These are phyloP conservation scores for Micronycteris hirsuta DNA, from an alignment of 2,113 vertebrate genomes.

Conservation along the genomic window DNA sequence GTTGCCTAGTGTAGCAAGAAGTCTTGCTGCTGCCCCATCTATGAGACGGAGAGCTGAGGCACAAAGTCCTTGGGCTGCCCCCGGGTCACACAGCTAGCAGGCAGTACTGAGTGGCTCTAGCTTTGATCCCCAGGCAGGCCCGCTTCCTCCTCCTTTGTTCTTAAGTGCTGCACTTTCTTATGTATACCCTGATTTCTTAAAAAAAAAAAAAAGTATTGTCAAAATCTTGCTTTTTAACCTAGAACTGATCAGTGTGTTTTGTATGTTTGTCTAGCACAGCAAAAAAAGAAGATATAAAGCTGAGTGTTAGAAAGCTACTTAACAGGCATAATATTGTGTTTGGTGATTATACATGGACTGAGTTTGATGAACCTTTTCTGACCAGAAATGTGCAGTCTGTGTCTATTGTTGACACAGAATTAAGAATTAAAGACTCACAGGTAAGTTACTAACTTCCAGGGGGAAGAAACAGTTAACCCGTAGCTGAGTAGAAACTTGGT, in stretches of 20 bases:
- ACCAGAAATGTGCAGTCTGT: constrained; percentile 89
- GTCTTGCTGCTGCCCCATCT: neutral
- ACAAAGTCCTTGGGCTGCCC: neutral
- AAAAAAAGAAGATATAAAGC: constrained; percentile 86
- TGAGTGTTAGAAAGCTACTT: constrained; percentile 85
- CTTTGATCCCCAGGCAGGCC: too few species aligned
- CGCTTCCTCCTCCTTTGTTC: too few species aligned
- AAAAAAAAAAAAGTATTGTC: neutral
- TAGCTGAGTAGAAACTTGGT: neutral
- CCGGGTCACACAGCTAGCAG: neutral
- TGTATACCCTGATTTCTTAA: neutral
- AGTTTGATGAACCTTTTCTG: constrained; percentile 94
- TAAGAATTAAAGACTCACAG: constrained; percentile 82
- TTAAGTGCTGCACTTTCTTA: neutral
- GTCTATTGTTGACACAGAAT: constrained; percentile 87
- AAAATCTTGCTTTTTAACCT: neutral
- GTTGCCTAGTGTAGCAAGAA: neutral
- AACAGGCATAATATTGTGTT: constrained; percentile 89
- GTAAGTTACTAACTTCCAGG: constrained; percentile 47
- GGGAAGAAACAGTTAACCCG: rapidly evolving
- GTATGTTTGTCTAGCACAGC: constrained; percentile 81
- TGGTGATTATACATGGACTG: constrained; percentile 92
- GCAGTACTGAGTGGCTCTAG: too few species aligned
- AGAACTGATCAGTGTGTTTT: neutral
- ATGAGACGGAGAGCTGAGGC: neutral